Conservation (phyloP, 2,888 invertebrate species). For the Leptopilina myrica region DNA sequence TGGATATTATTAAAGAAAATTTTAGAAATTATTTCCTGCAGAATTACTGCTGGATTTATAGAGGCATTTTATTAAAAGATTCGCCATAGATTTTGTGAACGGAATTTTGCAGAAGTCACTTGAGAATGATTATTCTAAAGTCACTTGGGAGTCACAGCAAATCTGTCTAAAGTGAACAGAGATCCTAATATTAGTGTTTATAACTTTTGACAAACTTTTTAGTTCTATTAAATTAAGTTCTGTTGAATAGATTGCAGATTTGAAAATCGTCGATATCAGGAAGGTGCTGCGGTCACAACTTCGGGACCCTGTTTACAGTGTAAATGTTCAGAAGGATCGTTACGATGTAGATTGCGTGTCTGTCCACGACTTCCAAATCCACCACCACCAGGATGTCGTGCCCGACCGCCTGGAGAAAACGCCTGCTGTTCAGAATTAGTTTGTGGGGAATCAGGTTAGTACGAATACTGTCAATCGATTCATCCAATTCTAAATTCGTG, state of each 20-base stretch:
- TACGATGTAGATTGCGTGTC: slow-evolving; percentile 87
- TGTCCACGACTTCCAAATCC: slow-evolving; percentile 87
- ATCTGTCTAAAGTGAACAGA: too few species aligned
- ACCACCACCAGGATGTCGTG: slow-evolving; percentile 85
- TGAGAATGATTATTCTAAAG: too few species aligned
- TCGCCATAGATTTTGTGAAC: too few species aligned
- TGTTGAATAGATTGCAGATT: slow-evolving; percentile 82
- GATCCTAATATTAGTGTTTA: too few species aligned
- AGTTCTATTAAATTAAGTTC: background rate
- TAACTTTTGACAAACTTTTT: too few species aligned
- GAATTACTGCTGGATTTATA: too few species aligned
- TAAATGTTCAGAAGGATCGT: slow-evolving; percentile 84
- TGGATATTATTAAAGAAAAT: too few species aligned
- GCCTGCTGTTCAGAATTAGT: slow-evolving; percentile 88
- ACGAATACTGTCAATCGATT: slow-evolving; percentile 57
- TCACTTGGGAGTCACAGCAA: too few species aligned
- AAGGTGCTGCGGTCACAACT: slow-evolving; percentile 83
- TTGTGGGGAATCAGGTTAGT: slow-evolving; percentile 81
- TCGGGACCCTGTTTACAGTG: slow-evolving; percentile 88
- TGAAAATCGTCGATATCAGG: slow-evolving; percentile 83
- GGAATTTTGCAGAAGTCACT: too few species aligned
- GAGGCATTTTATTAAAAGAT: too few species aligned
- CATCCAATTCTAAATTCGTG: slow-evolving; percentile 7
- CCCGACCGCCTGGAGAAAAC: slow-evolving; percentile 80
- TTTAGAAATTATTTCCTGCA: too few species aligned